phyloP scores from a whole-genome alignment of 2,888 invertebrate genomes.

The Mythimna ferrago region DNA sequence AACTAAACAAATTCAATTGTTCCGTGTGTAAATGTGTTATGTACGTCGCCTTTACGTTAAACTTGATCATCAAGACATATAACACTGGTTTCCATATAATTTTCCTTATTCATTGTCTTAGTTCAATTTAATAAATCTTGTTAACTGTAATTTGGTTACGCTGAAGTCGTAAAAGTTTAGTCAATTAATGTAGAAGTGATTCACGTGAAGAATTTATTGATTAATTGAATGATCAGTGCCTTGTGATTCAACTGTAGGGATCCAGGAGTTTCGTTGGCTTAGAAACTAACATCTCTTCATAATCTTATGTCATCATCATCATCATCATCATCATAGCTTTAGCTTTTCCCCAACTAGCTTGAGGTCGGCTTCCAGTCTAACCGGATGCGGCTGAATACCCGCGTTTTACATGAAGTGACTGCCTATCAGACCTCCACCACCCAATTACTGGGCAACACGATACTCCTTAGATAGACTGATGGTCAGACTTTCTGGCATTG shows the following conservation, averaged over 20 bases:
- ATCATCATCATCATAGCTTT: no score
- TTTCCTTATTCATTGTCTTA: slow-evolving; percentile 26
- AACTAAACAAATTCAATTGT: background rate
- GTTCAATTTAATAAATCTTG: slow-evolving; percentile 35
- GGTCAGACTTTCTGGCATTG: no score
- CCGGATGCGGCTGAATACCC: no score
- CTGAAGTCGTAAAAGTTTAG: slow-evolving; percentile 42
- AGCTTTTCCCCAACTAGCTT: no score
- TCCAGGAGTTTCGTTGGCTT: no score
- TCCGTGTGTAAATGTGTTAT: background rate
- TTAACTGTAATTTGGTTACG: slow-evolving; percentile 39
- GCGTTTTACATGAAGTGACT: no score
- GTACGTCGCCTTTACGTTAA: background rate
- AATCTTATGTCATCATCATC: no score
- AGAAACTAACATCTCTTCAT: no score
- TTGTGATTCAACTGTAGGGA: slow-evolving; percentile 1
- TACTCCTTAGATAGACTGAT: no score
- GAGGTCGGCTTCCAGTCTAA: no score
- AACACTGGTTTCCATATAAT: slow-evolving; percentile 19
- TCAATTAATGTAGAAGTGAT: slow-evolving; percentile 5
- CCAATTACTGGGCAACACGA: no score
- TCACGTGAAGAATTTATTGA: slow-evolving; percentile 20
- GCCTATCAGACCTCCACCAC: no score
- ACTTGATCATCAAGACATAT: background rate
- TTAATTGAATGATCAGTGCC: slow-evolving; percentile 4